Conservation (phyloP, 2,888 invertebrate genomes). For the Sarcophaga caerulescens region DNA sequence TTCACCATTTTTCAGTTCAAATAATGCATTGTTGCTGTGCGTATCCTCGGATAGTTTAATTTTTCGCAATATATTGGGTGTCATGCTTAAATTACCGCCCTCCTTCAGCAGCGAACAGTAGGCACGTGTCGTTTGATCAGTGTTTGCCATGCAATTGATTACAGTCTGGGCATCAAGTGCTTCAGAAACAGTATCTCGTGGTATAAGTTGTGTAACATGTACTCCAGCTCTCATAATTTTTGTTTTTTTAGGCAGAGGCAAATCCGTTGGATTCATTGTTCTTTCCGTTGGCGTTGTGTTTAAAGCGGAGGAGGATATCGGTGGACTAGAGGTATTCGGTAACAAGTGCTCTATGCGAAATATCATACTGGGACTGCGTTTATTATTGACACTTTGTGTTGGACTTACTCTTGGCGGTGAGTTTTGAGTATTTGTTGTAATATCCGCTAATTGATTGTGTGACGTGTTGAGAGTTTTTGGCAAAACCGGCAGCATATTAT, state of each 20-base stretch:
- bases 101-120: constrained; percentile 72
- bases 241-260: constrained; percentile 39
- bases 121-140: constrained; percentile 50
- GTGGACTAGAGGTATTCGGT: constrained; percentile 58
- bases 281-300: background rate
- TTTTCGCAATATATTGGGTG: constrained; percentile 75
- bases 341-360: constrained; percentile 75
- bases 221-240: constrained; percentile 73
- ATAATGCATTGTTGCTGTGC: constrained; percentile 82
- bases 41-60: constrained; percentile 83
- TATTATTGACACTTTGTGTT: constrained; percentile 69
- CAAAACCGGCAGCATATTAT: constrained; percentile 73
- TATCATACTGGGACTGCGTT: constrained; percentile 77
- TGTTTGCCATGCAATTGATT: constrained; percentile 69
- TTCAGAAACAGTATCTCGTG: constrained; percentile 75
- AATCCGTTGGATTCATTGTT: constrained; percentile 13
- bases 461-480: constrained; percentile 71
- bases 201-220: constrained; percentile 75
- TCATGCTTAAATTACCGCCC: constrained; percentile 73
- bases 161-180: constrained; percentile 73
- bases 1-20: constrained; percentile 75
- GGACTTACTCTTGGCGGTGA: constrained; percentile 64
- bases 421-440: constrained; percentile 65
- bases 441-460: constrained; percentile 73
- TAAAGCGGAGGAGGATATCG: constrained; percentile 1